Percentiles rank a stretch among this genome's conserved stretches.
Conservation (phyloP, 2,888 invertebrate genomes). For the Acrocyrtus sp. region DNA sequence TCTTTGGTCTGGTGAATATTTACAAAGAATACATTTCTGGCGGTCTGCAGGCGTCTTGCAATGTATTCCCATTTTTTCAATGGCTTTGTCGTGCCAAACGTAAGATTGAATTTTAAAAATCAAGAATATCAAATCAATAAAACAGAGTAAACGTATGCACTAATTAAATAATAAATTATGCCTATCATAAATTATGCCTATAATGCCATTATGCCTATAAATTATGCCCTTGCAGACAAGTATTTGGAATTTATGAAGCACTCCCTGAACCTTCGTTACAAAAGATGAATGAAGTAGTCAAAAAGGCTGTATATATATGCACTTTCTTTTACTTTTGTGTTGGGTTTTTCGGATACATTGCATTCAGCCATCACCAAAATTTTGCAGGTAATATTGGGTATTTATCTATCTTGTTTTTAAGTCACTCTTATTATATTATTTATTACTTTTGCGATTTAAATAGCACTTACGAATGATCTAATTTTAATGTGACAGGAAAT, state of each 20-base stretch:
- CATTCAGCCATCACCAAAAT: constrained; percentile 80
- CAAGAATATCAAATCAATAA: not conserved
- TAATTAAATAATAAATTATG: constrained; percentile 8
- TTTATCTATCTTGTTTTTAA: not conserved
- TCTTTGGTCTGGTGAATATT: constrained; percentile 80
- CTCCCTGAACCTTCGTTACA: constrained; percentile 87
- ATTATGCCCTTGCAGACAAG: constrained; percentile 77
- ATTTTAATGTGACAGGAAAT: too few relatives aligned
- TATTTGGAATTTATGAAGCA: constrained; percentile 93
- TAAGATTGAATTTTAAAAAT: constrained; percentile 67
- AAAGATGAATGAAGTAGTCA: constrained; percentile 88
- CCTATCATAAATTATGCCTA: constrained; percentile 14
- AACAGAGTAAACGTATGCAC: not conserved
- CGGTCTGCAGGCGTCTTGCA: constrained; percentile 86
- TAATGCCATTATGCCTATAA: not conserved
- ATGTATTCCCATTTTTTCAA: constrained; percentile 94
- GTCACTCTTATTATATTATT: too few relatives aligned
- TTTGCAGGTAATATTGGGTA: constrained; percentile 80
- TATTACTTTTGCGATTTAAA: constrained; percentile 20
- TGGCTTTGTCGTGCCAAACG: constrained; percentile 98
- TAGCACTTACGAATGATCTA: not conserved
- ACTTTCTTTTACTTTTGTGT: constrained; percentile 89
- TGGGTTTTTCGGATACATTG: constrained; percentile 93
- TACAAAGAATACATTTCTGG: constrained; percentile 79
- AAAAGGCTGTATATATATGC: constrained; percentile 91